Conservation (phyloP, 2,888 invertebrate species). For the Pristionchus maxplancki region DNA sequence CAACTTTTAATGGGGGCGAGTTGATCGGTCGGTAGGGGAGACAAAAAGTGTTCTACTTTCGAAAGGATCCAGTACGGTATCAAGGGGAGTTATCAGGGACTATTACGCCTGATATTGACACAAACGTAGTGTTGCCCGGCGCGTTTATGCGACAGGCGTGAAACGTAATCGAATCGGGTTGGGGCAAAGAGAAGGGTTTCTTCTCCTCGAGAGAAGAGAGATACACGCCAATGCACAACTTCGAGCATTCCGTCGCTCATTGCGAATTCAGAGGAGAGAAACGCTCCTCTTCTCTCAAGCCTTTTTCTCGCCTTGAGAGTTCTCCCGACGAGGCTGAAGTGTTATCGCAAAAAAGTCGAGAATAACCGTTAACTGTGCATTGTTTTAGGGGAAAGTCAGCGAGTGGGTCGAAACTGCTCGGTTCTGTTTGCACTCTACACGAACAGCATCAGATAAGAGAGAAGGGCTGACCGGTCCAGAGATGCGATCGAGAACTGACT, state of each 20-base stretch:
- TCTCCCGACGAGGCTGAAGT: too few relatives aligned
- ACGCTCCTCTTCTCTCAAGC: neutral
- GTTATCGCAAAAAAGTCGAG: too few relatives aligned
- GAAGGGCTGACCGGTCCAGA: neutral
- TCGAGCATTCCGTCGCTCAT: neutral
- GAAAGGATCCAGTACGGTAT: neutral
- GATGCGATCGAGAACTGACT: neutral
- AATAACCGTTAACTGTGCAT: too few relatives aligned
- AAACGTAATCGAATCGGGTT: neutral
- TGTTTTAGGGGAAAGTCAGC: too few relatives aligned
- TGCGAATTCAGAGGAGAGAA: neutral
- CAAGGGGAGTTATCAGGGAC: neutral
- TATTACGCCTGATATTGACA: neutral
- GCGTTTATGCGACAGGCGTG: neutral
- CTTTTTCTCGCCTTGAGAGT: neutral
- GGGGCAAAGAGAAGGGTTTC: neutral
- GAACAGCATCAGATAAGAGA: neutral
- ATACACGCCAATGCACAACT: neutral
- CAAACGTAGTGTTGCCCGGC: neutral
- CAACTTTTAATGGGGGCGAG: conserved; percentile 39
- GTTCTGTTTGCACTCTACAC: neutral
- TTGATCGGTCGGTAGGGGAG: neutral
- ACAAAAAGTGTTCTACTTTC: conserved; percentile 10
- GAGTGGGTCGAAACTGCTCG: too few relatives aligned
- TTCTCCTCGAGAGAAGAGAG: neutral